Percentiles rank a stretch among this genome's conserved stretches.
Conservation (phyloP, 2,113 vertebrate genomes). For the Lampris megalopsis region DNA sequence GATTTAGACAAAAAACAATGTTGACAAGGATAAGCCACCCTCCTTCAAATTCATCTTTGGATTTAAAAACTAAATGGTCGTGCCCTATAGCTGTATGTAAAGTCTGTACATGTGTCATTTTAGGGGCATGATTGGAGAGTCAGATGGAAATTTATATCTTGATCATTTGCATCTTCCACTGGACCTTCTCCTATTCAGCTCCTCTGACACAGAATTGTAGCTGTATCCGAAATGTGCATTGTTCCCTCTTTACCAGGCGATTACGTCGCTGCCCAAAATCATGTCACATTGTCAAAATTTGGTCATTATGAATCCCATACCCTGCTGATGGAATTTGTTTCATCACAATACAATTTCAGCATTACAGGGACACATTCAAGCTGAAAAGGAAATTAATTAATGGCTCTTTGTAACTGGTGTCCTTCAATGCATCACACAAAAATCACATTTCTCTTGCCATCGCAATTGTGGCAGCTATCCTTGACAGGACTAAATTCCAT, state of each 20-base stretch:
- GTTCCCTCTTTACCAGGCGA: background rate
- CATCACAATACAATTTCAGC: background rate
- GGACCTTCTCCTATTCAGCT: background rate
- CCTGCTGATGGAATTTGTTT: too few relatives aligned
- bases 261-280: background rate
- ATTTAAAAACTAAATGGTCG: slow-evolving; percentile 44
- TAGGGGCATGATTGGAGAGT: slow-evolving; percentile 22
- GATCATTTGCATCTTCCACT: background rate
- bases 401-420: slow-evolving; percentile 10
- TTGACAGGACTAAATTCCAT: slow-evolving; percentile 29
- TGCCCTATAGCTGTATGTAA: slow-evolving; percentile 62
- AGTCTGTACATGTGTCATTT: slow-evolving; percentile 24
- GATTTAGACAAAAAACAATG: too few relatives aligned
- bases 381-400: background rate
- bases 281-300: background rate
- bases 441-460: background rate
- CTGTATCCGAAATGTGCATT: background rate
- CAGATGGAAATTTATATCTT: slow-evolving; percentile 6
- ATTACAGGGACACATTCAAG: background rate
- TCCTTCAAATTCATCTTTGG: slow-evolving; percentile 46
- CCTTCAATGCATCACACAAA: slow-evolving; percentile 30
- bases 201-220: background rate
- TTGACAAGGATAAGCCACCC: background rate
- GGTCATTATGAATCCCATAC: background rate
- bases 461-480: slow-evolving; percentile 10